Base-by-base conservation (phyloP, 2,797 vertebrate species). In the Sebastes elongatus region DNA sequence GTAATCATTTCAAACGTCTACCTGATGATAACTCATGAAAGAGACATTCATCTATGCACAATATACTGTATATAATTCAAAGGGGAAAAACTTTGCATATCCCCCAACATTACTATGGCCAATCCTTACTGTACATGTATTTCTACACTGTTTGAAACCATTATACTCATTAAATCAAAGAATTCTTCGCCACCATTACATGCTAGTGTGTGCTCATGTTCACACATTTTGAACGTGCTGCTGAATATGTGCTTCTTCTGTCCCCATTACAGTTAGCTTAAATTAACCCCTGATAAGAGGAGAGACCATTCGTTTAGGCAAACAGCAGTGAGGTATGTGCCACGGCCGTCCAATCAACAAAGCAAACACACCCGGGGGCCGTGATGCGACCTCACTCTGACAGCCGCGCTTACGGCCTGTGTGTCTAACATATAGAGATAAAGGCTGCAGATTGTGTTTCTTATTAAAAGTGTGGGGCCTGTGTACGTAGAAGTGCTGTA, bases 401-500 rank as follows among this genome's bases (percentile, higher is more conserved):
- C 90, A 91, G 82, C 72, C 28, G 49, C 66, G 75, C 80, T 67
- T 42, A 62, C 8, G 60, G 64, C 38, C 52, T 42, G 60, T 76
- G 78, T 59, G 79, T 69, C 65, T 85, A 78, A 84, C 80, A 55
- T 57, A 7, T 14, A 60, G 84, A 86, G 82, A 91, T 93, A 94
- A 95, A 92, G 94, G 94, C 89, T 91, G 85, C 85, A 93, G 78
- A 93, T 93, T 91, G 94, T 91, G 80, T 94, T 96, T 95, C 93
- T 93, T 95, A 96, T 96, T 95, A 89, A 84, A 88, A 22, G 64
- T 71, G 59, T 20, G 55, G 32, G 18, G 49, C 20, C 20, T 65
- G 91, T 93, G 94, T 95, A 93, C 93, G 93, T 92, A 91, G 79
- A 91, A 84, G 94, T 91, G 62, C 71, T 77, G 22, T 49, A 76